Base-by-base conservation (phyloP, 2,113 vertebrate genomes). In the Sebastes fasciatus region DNA sequence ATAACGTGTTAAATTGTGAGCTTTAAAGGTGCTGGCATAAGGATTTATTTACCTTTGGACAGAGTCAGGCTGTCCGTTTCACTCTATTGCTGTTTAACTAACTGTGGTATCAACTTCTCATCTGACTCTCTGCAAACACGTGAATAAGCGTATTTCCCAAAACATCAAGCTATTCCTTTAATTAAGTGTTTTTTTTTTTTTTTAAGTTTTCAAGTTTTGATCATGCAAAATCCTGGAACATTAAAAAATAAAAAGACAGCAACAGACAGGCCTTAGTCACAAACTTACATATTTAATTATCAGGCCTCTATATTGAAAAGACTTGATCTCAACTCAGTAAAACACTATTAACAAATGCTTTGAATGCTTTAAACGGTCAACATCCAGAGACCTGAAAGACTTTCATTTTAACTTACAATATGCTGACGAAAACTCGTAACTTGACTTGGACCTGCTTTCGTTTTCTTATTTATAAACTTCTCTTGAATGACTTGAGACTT, bases 151-250 rank as follows among this genome's bases (percentile, higher is more conserved):
- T 9, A 21, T 43, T 71, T 65, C 13, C 46, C 6, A 40, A 43
- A 63, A 51, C 46, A 43, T 71, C 49, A 72, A 72, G 6, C 17
- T 10, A 45, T 72, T 74, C 3, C 6, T 17, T 52, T 10, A 48
- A 45, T 69, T 69, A 58, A 13, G 17, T 52, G 5, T 54, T 70
- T 69, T 4, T 14, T 83, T 78, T 45, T 3, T 8, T 26, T 82
- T 49, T 43, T 21, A 17, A 46, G 49, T n/a, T 23, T 60, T 68
- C 8, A 57, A 72, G 16, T 40, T 62, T 70, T 72, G 52, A 67
- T 49, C 21, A 45, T 69, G 46, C 19, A 16, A 52, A 71, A 62
- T 23, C 42, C 8, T 9, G 14, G 8, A 66, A 65, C 10, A 57
- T 75, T 13, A 48, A 23, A 55, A 40, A 64, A 34, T 7, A 10